Base-by-base conservation (phyloP, 1,140 invertebrate species). In the Magallana angulata region DNA sequence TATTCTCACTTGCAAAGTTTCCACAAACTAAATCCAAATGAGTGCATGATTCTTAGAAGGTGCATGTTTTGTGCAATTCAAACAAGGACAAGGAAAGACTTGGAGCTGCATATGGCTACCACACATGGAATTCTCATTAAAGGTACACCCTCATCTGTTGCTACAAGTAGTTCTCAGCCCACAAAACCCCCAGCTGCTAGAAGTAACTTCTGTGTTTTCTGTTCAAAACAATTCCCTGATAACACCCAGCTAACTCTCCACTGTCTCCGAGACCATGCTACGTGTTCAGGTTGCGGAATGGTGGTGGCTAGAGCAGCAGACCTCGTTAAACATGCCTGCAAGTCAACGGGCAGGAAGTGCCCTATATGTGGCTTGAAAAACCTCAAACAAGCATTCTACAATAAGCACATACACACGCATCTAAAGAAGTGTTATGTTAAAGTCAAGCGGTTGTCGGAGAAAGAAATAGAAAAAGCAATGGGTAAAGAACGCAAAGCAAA, bases 211-310 rank as follows among this genome's bases (percentile, higher is more conserved):
- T 94, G 93, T 90, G 93, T 94, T 7, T 90, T 94, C 86, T 94
- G 93, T 87, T 91, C 92, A 68, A 88, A 92, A 24, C 92, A 92
- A 57, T 94, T 94, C 88, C 83, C 87, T 9, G 91, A 93, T 85
- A 94, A 94, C 86, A 93, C 92, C 30, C 92, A 93, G 62, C 85
- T 94, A 18, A 94, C 93, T n/a, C 87, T 92, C 9, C 93, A 94
- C 83, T 94, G 93, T 88, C 90, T 94, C 76, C 84, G 91, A 48
- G 90, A 91, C 48, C 93, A 94, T 88, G 91, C 93, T 9, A 93
- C 93, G 14, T 94, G 93, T 59, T 92, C 89, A 82, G 92, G 91
- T 60, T 94, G 93, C 90, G 93, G 93, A 16, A 93, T 94, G 91
- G 93, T 94, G 6, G 92, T 94, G 1, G 89, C 92, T 18, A 91